phyloP scores from a whole-genome alignment of 2,888 invertebrate species.

The Fragum whitleyi region DNA sequence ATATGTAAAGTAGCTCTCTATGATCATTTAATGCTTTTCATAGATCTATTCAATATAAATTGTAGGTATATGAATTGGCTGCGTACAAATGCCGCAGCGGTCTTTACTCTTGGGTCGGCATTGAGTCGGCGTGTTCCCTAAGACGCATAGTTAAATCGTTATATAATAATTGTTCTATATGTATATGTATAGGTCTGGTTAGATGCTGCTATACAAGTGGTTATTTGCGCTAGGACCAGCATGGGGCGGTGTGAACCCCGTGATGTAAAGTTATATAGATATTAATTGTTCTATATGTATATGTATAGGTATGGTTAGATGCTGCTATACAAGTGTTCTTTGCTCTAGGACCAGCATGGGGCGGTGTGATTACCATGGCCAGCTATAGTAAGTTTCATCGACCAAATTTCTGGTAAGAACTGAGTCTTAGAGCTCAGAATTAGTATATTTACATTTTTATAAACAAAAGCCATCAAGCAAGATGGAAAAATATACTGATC shows the following conservation, averaged over 20 bases:
- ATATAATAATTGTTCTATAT: no score
- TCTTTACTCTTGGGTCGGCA: background rate
- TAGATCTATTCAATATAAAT: no score
- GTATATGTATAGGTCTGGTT: background rate
- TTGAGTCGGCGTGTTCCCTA: background rate
- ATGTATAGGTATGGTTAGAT: slow-evolving; percentile 23
- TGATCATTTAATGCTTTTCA: no score
- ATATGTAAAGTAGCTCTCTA: no score
- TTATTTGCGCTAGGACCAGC: background rate
- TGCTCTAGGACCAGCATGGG: slow-evolving; percentile 17
- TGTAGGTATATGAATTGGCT: no score
- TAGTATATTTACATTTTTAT: background rate
- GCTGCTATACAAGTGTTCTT: slow-evolving; percentile 23
- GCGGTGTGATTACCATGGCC: slow-evolving; percentile 6
- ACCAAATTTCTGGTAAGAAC: slow-evolving; percentile 18
- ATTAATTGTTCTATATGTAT: no score
- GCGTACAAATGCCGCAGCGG: background rate
- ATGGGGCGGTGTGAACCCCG: background rate
- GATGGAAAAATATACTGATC: no score
- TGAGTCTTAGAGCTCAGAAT: background rate
- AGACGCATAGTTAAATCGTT: no score
- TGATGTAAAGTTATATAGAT: background rate
- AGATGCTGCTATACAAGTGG: background rate
- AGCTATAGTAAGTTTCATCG: slow-evolving; percentile 28
- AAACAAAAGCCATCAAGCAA: no score